phyloP scores from a whole-genome alignment of 1,140 invertebrate genomes.

The Lutraria rhynchaena region DNA sequence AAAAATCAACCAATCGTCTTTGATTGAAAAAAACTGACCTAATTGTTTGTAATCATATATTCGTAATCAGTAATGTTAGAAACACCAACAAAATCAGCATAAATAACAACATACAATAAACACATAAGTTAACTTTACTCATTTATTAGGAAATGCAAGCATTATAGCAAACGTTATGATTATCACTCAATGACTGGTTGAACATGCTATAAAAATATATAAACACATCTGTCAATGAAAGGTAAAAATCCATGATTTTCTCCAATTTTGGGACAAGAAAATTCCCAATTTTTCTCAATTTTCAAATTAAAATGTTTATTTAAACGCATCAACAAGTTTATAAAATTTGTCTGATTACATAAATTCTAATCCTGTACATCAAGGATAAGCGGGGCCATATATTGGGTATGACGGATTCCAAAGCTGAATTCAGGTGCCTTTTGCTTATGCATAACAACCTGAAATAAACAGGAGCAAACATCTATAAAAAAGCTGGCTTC shows the following conservation, averaged over 20 bases:
- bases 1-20: no score
- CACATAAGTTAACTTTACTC: background rate
- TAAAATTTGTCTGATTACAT: slow-evolving; percentile 1
- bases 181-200: background rate
- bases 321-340: no score
- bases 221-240: background rate
- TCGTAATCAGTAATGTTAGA: no score
- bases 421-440: slow-evolving; percentile 88
- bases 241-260: background rate
- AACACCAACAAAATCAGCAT: no score
- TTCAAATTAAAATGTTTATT: no score
- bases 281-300: no score
- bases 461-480: slow-evolving; percentile 61
- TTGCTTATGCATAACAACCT: slow-evolving; percentile 79
- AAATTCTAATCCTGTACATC: slow-evolving; percentile 61
- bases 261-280: no score
- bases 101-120: slow-evolving; percentile 4
- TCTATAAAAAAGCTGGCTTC: slow-evolving; percentile 24
- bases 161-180: slow-evolving; percentile 7
- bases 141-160: slow-evolving; percentile 46
- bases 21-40: no score
- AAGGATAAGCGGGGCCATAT: slow-evolving; percentile 82
- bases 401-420: slow-evolving; percentile 93
- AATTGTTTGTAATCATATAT: no score
- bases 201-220: slow-evolving; percentile 21